These are phyloP conservation scores for Aptenodytes patagonicus DNA, from an alignment of 2,113 vertebrate genomes.

Conservation along the genomic window DNA sequence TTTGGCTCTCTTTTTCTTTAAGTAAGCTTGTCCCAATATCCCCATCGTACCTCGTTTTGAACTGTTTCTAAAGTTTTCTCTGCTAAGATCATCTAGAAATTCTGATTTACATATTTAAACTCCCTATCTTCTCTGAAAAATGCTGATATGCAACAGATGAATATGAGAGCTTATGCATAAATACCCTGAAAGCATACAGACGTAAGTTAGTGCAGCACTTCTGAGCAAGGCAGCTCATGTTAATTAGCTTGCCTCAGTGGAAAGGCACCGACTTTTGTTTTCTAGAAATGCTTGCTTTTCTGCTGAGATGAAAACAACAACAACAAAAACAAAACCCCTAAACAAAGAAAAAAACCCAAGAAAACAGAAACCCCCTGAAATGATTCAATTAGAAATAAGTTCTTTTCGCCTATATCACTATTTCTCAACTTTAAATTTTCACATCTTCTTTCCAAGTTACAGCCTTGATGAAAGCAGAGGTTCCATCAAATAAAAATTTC, in stretches of 20 bases:
- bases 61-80: neutral
- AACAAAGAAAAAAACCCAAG: neutral
- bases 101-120: neutral
- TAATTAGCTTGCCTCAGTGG: neutral
- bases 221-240: neutral
- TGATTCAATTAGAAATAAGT: neutral
- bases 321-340: neutral
- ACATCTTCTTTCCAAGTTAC: neutral
- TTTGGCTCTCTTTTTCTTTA: neutral
- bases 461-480: neutral
- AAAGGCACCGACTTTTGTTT: neutral
- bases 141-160: neutral
- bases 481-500: neutral
- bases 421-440: neutral
- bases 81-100: neutral
- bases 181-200: neutral
- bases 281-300: neutral
- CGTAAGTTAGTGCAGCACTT: rapidly evolving
- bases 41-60: neutral
- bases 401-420: neutral
- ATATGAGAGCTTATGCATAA: neutral
- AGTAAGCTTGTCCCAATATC: neutral
- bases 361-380: neutral
- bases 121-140: neutral
- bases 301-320: neutral